Conservation (phyloP, 2,113 vertebrate species). For the Chloroceryle aenea region DNA sequence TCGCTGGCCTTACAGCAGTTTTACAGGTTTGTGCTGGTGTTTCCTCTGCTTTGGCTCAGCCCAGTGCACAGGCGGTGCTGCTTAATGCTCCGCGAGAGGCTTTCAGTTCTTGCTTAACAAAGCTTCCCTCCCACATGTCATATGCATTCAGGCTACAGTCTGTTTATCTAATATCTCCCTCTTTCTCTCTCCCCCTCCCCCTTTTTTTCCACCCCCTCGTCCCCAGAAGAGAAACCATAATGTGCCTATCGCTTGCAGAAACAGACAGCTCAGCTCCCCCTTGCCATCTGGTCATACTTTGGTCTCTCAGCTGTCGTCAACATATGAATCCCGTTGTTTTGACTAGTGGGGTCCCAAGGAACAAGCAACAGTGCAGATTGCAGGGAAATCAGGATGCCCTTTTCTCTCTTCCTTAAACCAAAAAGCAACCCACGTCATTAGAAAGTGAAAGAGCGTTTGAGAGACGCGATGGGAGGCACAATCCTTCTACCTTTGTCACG, state of each 20-base stretch:
- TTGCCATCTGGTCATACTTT: slow-evolving; percentile 69
- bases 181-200: slow-evolving; percentile 7
- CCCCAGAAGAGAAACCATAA: slow-evolving; percentile 66
- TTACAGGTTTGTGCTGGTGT: not conserved
- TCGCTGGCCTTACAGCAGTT: not conserved
- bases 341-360: slow-evolving; percentile 70
- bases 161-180: slow-evolving; percentile 64
- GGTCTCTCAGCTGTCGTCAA: slow-evolving; percentile 69
- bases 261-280: slow-evolving; percentile 67
- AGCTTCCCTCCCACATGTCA: slow-evolving; percentile 69
- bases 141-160: slow-evolving; percentile 69
- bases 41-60: slow-evolving; percentile 28
- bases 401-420: slow-evolving; percentile 46
- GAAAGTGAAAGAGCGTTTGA: not conserved
- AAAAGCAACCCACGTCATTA: slow-evolving; percentile 5
- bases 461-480: not conserved
- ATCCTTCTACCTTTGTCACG: not conserved
- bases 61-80: not conserved
- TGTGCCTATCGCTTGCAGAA: slow-evolving; percentile 69
- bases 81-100: slow-evolving; percentile 30
- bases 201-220: slow-evolving; percentile 10
- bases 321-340: slow-evolving; percentile 70
- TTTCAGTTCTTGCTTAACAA: slow-evolving; percentile 68
- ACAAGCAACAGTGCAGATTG: slow-evolving; percentile 65
- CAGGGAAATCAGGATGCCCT: slow-evolving; percentile 39